These are phyloP conservation scores for Sebastes miniatus DNA, from an alignment of 2,797 vertebrate genomes.

Conservation along the genomic window DNA sequence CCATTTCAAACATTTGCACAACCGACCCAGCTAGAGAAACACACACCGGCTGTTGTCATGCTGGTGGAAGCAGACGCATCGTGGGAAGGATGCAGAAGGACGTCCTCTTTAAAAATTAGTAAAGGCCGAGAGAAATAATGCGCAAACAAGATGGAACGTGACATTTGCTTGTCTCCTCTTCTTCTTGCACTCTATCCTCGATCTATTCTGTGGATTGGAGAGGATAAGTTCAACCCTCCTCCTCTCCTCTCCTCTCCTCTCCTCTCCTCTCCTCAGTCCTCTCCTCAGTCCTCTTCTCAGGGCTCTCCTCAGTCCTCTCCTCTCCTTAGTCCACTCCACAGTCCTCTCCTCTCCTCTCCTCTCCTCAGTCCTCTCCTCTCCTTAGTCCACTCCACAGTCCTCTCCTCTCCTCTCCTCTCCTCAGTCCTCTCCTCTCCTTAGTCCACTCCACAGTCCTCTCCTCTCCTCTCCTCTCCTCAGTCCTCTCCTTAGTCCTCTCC, in stretches of 20 bases:
- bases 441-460: not conserved
- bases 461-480: too few relatives aligned
- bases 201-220: conserved; percentile 22
- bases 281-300: too few relatives aligned
- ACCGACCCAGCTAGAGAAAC: conserved; percentile 35
- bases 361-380: too few relatives aligned
- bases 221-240: conserved; percentile 10
- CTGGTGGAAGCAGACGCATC: conserved; percentile 29
- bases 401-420: too few relatives aligned
- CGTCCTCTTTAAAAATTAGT: conserved; percentile 39
- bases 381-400: too few relatives aligned
- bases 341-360: too few relatives aligned
- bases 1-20: conserved; percentile 71
- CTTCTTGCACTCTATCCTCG: conserved; percentile 3
- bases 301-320: too few relatives aligned
- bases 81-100: conserved; percentile 14
- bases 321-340: too few relatives aligned
- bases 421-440: not conserved
- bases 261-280: too few relatives aligned
- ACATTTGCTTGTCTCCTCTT: conserved; percentile 18
- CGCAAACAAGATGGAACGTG: conserved; percentile 38
- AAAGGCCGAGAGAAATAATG: conserved; percentile 8
- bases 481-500: too few relatives aligned
- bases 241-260: not conserved
- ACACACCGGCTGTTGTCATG: conserved; percentile 52